Conservation (phyloP, 2,113 vertebrate species). For the Bettongia penicillata region DNA sequence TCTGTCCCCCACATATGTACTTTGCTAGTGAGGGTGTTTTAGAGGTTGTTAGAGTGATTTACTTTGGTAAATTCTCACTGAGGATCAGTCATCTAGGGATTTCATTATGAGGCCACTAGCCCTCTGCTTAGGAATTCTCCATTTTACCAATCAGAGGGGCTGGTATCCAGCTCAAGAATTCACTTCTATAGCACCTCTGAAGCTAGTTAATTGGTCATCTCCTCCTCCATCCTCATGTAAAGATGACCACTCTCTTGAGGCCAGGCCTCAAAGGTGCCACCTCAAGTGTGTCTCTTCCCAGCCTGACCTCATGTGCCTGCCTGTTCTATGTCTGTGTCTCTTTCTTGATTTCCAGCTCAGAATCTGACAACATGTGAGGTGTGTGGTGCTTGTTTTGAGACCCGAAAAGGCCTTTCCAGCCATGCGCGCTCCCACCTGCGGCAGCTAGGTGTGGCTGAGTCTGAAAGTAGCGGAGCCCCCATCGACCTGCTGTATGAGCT, state of each 20-base stretch:
- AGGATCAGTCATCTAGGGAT: neutral
- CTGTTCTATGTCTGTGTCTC: constrained; percentile 40
- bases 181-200: neutral
- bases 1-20: neutral
- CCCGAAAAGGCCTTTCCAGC: constrained; percentile 92
- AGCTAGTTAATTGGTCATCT: neutral
- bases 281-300: neutral
- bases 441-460: constrained; percentile 91
- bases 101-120: neutral
- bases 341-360: constrained; percentile 78
- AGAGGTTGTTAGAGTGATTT: neutral
- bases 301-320: constrained; percentile 34
- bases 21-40: neutral
- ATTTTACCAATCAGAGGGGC: neutral
- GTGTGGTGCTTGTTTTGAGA: constrained; percentile 92
- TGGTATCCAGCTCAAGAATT: neutral
- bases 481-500: constrained; percentile 92
- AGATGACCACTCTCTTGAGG: neutral
- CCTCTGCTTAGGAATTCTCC: neutral
- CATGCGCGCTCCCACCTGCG: constrained; percentile 94
- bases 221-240: neutral
- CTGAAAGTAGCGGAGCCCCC: constrained; percentile 92
- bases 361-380: constrained; percentile 92
- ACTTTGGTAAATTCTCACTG: neutral
- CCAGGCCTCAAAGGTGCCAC: neutral